Evolutionary conservation across 2,888 invertebrate genomes (phyloP).

Genomic region (Ceramica pisi): DNA sequence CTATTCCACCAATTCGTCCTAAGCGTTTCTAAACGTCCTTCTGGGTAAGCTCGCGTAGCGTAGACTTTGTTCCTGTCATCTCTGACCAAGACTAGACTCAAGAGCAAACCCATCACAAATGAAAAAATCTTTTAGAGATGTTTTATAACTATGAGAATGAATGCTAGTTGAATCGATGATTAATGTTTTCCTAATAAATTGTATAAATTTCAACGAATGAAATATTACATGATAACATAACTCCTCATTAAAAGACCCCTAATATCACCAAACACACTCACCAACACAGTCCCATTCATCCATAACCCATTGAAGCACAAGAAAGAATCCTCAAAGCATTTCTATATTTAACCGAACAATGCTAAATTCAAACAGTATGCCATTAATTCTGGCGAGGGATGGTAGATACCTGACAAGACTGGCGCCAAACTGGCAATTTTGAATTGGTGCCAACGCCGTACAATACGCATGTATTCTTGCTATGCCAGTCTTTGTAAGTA

Average conservation of each 20-base stretch:
- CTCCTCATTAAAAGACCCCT: not conserved
- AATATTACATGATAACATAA: too few species aligned
- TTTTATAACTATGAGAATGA: too few species aligned
- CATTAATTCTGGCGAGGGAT: constrained; percentile 61
- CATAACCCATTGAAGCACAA: constrained; percentile 38
- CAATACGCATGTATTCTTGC: constrained; percentile 62
- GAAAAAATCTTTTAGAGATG: not conserved
- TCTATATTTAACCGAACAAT: constrained; percentile 61
- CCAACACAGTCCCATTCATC: not conserved
- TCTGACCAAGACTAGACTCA: too few species aligned
- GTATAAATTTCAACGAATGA: too few species aligned
- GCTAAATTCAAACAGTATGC: constrained; percentile 65
- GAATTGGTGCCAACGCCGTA: constrained; percentile 71
- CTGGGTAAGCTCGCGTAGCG: too few species aligned
- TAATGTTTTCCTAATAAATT: too few species aligned
- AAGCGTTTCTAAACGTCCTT: too few species aligned
- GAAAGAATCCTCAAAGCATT: constrained; percentile 50
- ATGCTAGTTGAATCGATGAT: too few species aligned
- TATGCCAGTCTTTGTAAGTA: constrained; percentile 37
- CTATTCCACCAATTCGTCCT: too few species aligned
- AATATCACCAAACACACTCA: not conserved
- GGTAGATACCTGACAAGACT: constrained; percentile 66
- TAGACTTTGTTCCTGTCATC: too few species aligned
- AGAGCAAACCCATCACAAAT: too few species aligned
- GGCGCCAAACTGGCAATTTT: constrained; percentile 72